Conservation (phyloP, 2,797 vertebrate genomes). For the Triplophysa bombifrons region DNA sequence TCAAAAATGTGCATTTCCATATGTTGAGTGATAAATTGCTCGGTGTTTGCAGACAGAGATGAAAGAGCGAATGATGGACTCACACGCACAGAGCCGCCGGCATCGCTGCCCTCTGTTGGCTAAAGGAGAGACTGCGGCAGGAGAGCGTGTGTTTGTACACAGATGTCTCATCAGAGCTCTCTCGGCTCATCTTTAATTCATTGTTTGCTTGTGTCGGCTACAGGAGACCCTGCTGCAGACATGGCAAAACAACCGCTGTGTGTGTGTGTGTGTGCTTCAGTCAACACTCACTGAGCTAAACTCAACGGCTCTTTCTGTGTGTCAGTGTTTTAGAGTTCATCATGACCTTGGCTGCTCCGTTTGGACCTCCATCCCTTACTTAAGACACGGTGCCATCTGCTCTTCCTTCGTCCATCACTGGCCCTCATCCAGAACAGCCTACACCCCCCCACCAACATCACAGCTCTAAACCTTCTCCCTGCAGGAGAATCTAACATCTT, state of each 20-base stretch:
- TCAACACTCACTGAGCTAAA: conserved; percentile 14
- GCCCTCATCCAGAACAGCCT: conserved; percentile 24
- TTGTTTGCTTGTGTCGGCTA: conserved; percentile 30
- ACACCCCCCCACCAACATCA: not conserved
- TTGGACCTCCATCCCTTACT: conserved; percentile 34
- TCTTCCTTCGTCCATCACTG: conserved; percentile 31
- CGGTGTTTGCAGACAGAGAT: not conserved
- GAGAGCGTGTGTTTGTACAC: conserved; percentile 8
- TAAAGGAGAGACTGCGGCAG: conserved; percentile 4
- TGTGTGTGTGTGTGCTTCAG: not conserved
- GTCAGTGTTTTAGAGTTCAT: conserved; percentile 11
- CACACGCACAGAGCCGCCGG: not conserved
- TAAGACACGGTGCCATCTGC: conserved; percentile 39
- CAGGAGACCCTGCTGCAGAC: conserved; percentile 25
- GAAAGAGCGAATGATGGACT: not conserved
- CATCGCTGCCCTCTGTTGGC: conserved; percentile 32
- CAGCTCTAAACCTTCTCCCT: conserved; percentile 7
- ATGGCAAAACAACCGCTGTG: conserved; percentile 30
- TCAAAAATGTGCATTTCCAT: conserved; percentile 12
- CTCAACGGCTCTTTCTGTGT: not conserved
- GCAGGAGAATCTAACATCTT: not conserved
- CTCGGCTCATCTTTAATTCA: conserved; percentile 41
- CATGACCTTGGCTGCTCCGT: conserved; percentile 24
- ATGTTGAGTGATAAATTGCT: conserved; percentile 9
- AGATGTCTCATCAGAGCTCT: conserved; percentile 22